Evolutionary conservation across 2,113 vertebrate genomes (phyloP), one percentile per base, ranked within the genome.

Genomic region (Zosterops pallidus): DNA sequence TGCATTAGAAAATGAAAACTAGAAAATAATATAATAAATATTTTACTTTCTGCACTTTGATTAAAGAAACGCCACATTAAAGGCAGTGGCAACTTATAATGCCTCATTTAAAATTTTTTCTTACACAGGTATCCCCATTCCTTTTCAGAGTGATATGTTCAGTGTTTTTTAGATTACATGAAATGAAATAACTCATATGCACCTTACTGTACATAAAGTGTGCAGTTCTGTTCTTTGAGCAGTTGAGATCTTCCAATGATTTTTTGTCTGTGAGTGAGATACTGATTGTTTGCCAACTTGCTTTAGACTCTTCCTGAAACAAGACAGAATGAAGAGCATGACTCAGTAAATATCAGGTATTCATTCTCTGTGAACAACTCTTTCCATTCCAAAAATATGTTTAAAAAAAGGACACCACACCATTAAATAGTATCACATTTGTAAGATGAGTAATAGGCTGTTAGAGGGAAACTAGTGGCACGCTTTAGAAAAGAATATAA

Each of bases 51-150:
- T 71, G 9, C 12, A 49, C 26, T 67, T 86, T 35, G 76, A 11
- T 63, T 88, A 42, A 7, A 72, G 17, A 80, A 94, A 49, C 4
- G 1, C 5, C 1, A 2, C 35, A 31, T 33, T 85, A 57, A 88
- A 68, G 1, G 2, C 25, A 72, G 39, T 9, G 6, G 19, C 1
- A 6, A 44, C 76, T 49, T 44, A 44, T 2, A 3, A 28, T 18
- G 13, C 0, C 5, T 39, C 3, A 16, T 26, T 46, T 78, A 16
- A 9, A 11, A 5, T 2, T 46, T 83, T 92, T 74, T 74, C 4
- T 56, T 70, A 29, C 6, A 42, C 3, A 16, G 60, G 11, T 3
- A 70, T 59, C 6, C 7, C 5, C 12, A 23, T 59, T 69, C 13
- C 15, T 71, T 89, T 92, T 76, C 53, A 31, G 12, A 64, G 11